Evolutionary conservation across 1,140 invertebrate genomes (phyloP).

Genomic region (Acromyrmex heyeri): DNA sequence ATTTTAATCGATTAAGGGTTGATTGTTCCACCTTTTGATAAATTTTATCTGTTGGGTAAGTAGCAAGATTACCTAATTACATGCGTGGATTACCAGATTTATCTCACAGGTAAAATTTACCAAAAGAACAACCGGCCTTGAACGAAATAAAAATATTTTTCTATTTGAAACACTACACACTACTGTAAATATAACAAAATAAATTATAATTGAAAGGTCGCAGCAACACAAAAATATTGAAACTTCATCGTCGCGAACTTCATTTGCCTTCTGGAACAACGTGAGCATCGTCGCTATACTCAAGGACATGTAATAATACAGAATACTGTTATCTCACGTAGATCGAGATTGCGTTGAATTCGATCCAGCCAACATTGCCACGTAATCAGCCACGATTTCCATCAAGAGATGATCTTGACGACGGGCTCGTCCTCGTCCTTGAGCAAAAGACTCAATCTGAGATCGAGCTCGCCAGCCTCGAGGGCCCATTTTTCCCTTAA

Average conservation of each 20-base stretch:
- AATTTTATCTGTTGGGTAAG: too few relatives aligned
- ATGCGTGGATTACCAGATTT: too few relatives aligned
- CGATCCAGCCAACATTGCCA: background rate
- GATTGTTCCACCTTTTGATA: too few relatives aligned
- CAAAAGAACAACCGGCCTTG: too few relatives aligned
- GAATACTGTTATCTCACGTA: background rate
- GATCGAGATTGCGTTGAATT: slow-evolving; percentile 6
- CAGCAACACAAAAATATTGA: background rate
- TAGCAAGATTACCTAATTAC: too few relatives aligned
- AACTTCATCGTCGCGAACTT: background rate
- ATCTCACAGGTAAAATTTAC: too few relatives aligned
- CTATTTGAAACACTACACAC: background rate
- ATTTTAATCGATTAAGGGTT: background rate
- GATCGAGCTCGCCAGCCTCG: slow-evolving; percentile 85
- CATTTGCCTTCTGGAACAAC: slow-evolving; percentile 25
- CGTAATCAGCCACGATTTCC: slow-evolving; percentile 47
- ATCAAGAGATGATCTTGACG: slow-evolving; percentile 86
- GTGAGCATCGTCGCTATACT: slow-evolving; percentile 17
- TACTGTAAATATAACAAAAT: background rate
- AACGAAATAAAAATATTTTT: background rate
- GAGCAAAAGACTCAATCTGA: slow-evolving; percentile 83
- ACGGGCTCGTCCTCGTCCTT: slow-evolving; percentile 83
- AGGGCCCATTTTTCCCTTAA: slow-evolving; percentile 86
- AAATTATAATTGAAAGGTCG: background rate
- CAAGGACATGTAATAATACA: slow-evolving; percentile 19